Percentiles rank a stretch among this genome's conserved stretches.
Evolutionary conservation across 1,140 invertebrate species (phyloP).

Genomic region (Pseudomyrmex concolor): DNA sequence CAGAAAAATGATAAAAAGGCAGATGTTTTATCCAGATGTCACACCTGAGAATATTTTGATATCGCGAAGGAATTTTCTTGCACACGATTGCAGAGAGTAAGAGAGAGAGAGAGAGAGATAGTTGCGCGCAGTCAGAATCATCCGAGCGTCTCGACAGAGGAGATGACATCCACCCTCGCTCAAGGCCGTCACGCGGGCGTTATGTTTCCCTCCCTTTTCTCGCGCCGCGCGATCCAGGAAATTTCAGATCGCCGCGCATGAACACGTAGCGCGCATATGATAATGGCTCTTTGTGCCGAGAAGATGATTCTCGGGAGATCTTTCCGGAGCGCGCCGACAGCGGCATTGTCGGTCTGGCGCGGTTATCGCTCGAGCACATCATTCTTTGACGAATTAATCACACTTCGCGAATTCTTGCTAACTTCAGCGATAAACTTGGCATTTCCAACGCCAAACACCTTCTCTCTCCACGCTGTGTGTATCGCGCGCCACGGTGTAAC

Average conservation of each 20-base stretch:
- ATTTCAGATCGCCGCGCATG: constrained; percentile 32
- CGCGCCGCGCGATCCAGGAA: constrained; percentile 37
- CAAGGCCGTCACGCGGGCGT: constrained; percentile 33
- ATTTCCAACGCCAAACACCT: not conserved
- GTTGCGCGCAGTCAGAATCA: constrained; percentile 20
- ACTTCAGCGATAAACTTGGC: constrained; percentile 32
- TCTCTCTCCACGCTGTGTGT: too few species aligned
- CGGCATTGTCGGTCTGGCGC: constrained; percentile 33
- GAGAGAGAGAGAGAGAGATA: too few species aligned
- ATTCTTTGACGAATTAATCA: constrained; percentile 66
- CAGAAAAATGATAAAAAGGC: not conserved
- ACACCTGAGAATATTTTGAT: constrained; percentile 14
- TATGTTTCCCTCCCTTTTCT: constrained; percentile 14
- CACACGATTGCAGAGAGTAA: constrained; percentile 7
- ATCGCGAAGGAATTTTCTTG: constrained; percentile 25
- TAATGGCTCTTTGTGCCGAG: constrained; percentile 58
- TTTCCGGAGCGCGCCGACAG: constrained; percentile 34
- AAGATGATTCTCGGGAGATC: constrained; percentile 55
- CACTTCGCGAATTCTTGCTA: constrained; percentile 10
- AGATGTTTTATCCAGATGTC: not conserved
- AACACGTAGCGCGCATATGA: constrained; percentile 27
- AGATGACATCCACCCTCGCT: constrained; percentile 52
- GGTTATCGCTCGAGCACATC: constrained; percentile 52
- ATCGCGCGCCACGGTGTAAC: too few species aligned
- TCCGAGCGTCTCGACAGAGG: constrained; percentile 39